Conservation (phyloP, 1,140 invertebrate genomes). For the Drosophila navojoa region DNA sequence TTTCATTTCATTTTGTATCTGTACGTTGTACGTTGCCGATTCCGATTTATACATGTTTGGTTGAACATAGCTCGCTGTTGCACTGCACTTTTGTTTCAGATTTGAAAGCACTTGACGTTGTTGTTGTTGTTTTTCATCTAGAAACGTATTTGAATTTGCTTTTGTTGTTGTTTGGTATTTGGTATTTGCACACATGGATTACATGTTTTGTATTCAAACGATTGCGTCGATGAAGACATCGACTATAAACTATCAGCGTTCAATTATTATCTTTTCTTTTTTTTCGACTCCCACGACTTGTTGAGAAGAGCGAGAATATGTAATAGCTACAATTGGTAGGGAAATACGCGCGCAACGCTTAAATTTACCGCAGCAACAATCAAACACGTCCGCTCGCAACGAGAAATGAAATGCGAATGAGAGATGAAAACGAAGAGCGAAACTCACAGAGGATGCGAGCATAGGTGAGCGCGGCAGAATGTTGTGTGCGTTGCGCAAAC, state of each 20-base stretch:
- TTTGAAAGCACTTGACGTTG: constrained; percentile 30
- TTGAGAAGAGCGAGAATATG: constrained; percentile 57
- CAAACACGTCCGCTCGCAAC: constrained; percentile 47
- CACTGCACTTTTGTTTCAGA: constrained; percentile 44
- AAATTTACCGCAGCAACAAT: constrained; percentile 44
- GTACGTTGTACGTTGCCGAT: constrained; percentile 39
- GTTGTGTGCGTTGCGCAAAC: constrained; percentile 24
- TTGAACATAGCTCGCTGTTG: constrained; percentile 23
- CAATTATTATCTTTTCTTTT: constrained; percentile 37
- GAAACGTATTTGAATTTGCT: constrained; percentile 8
- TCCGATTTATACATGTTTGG: constrained; percentile 35
- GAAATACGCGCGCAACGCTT: constrained; percentile 50
- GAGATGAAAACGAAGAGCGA: constrained; percentile 37
- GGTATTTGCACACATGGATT: constrained; percentile 21
- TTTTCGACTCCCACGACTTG: constrained; percentile 68
- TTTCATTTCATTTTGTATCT: constrained; percentile 79
- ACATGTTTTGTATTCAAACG: constrained; percentile 16
- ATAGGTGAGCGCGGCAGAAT: constrained; percentile 15
- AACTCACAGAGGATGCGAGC: constrained; percentile 41
- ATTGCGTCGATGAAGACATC: constrained; percentile 17
- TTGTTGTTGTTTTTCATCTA: background rate
- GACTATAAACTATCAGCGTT: constrained; percentile 54
- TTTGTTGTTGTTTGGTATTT: constrained; percentile 2
- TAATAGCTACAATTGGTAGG: constrained; percentile 40
- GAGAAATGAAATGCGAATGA: constrained; percentile 52